A percentile compares a stretch with the other conserved stretches of the same genome.
Evolutionary conservation across 2,797 vertebrate genomes (phyloP).

Genomic region (Vireo griseus): DNA sequence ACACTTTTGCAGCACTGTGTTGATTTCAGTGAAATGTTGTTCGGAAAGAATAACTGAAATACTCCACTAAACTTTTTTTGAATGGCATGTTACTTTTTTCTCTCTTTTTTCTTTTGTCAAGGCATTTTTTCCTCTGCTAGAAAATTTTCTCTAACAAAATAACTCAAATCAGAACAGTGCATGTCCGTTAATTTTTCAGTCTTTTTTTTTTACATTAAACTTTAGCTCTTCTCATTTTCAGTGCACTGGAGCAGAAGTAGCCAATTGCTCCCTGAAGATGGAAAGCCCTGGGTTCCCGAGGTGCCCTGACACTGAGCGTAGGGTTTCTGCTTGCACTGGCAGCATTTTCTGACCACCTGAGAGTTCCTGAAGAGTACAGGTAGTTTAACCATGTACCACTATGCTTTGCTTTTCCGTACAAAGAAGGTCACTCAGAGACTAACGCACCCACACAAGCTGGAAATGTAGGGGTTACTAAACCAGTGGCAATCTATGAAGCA

Average conservation of each 20-base stretch:
- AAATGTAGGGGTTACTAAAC: neutral
- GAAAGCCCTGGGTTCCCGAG: rapidly evolving
- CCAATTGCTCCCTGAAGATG: neutral
- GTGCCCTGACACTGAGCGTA: rapidly evolving
- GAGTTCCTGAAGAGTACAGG: neutral
- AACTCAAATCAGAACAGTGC: neutral
- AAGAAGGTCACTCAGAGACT: neutral
- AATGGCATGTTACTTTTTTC: too few relatives aligned
- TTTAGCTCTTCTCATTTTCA: neutral
- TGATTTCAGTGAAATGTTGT: neutral
- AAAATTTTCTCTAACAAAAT: neutral
- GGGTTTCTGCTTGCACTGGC: neutral
- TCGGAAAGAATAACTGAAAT: neutral
- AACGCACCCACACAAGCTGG: neutral
- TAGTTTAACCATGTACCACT: neutral
- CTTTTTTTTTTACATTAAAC: neutral
- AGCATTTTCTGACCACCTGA: neutral
- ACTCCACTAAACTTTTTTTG: neutral
- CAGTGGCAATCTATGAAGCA: neutral
- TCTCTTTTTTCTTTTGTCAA: neutral
- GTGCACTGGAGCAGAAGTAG: neutral
- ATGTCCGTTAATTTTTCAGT: neutral
- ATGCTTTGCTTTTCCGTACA: neutral
- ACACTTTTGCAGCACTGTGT: neutral
- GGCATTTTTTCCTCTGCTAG: neutral